Conservation (phyloP, 2,888 invertebrate species). For the Archaeoteleia sp. region DNA sequence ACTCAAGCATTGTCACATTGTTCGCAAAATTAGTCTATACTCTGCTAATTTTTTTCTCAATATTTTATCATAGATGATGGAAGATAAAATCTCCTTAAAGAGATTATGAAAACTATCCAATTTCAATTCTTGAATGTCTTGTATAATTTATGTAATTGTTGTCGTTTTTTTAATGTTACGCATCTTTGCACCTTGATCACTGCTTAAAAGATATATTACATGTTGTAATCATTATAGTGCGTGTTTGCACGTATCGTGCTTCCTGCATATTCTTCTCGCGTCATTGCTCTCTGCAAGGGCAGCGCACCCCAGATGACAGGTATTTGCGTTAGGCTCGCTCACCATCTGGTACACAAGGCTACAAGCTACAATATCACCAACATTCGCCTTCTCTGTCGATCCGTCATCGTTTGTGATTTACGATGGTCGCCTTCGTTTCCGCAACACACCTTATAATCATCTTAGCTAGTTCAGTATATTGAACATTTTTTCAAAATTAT, state of each 20-base stretch:
- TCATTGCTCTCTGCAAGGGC: constrained; percentile 30
- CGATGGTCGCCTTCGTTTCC: constrained; percentile 23
- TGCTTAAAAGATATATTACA: constrained; percentile 32
- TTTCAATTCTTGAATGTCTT: too few species aligned
- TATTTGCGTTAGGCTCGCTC: constrained; percentile 38
- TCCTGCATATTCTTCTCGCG: constrained; percentile 39
- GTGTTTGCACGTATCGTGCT: constrained; percentile 20
- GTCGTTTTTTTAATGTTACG: too few species aligned
- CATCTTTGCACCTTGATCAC: too few species aligned
- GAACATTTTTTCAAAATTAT: too few species aligned
- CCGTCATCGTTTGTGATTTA: constrained; percentile 43
- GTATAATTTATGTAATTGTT: too few species aligned
- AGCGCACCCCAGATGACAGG: constrained; percentile 31
- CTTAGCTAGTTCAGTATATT: background rate
- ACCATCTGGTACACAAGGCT: constrained; percentile 40
- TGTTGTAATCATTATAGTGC: constrained; percentile 13
- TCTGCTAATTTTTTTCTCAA: background rate
- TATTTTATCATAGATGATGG: too few species aligned
- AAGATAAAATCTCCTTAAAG: too few species aligned
- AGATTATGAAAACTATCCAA: too few species aligned
- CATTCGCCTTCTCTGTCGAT: constrained; percentile 27
- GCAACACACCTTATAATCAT: constrained; percentile 4
- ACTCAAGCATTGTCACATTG: constrained; percentile 2
- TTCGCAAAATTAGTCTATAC: background rate
- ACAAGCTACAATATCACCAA: constrained; percentile 15